Base-by-base conservation (phyloP, 2,113 vertebrate genomes). In the Paralichthys olivaceus region DNA sequence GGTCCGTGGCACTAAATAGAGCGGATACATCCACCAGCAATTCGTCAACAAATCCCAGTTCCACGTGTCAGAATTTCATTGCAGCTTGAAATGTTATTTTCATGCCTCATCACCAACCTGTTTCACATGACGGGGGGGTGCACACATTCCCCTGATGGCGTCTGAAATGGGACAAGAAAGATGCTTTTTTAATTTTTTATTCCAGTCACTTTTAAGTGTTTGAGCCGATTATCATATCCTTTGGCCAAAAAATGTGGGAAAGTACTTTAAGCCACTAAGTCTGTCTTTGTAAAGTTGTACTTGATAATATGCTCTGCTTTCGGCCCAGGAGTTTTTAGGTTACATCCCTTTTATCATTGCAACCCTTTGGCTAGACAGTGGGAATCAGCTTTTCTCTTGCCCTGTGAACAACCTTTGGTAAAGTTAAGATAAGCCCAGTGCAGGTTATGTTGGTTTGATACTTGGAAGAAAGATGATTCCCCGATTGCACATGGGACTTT, bases 81-180 rank as follows among this genome's bases (percentile, higher is more conserved):
- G 79, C 54, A 45, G 84, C 79, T 79, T 80, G 76, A 84, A 80
- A 84, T 74, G 60, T 69, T 83, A 69, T 51, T 23, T 23, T 13
- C 58, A 77, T 49, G 82, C 61, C 69, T 77, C 66, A 81, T 88
- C 84, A 69, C 81, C 63, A 20, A 29, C 20, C 29, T 64, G 34
- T 72, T 79, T 79, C 66, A 69, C 66, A 77, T 68, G 49, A 51
- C 0, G 14, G 7, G 13, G 17, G 25, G 34, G 19, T 4, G 29
- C 15, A 0, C 66, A 51, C n/a, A 29, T 78, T 70, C 69, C 20
- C 65, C 71, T 28, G 22, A 65, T 47, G 45, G 62, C 59, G 58
- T 17, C 75, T 72, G 26, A 73, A 60, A 79, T 61, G 20, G 49
- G 25, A 69, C 51, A 69, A 55, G 14, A 76, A 45, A 63, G 55